These are phyloP conservation scores for Trichogramma evanescens DNA, from an alignment of 2,888 invertebrate species.

Conservation along the genomic window DNA sequence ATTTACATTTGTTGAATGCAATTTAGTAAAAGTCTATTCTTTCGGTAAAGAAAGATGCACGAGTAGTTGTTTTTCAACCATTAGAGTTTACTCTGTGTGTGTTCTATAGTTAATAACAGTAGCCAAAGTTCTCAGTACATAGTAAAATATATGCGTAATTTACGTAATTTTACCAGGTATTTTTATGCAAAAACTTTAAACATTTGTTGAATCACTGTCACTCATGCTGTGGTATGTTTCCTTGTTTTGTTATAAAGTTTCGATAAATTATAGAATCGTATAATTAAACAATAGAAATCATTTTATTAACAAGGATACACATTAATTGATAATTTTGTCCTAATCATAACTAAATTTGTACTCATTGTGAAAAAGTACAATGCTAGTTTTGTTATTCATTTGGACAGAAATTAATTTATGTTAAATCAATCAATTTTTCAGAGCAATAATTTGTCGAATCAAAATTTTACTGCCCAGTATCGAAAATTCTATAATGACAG, in stretches of 20 bases:
- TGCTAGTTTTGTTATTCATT: too few species aligned
- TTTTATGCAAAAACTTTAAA: slow-evolving; percentile 22
- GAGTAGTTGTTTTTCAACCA: slow-evolving; percentile 17
- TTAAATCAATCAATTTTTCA: too few species aligned
- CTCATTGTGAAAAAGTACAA: too few species aligned
- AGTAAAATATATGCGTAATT: slow-evolving; percentile 22
- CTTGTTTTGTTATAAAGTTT: slow-evolving; percentile 22
- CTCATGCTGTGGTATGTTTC: slow-evolving; percentile 22
- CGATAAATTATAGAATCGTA: slow-evolving; percentile 12
- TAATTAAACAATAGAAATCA: background rate
- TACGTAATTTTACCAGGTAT: slow-evolving; percentile 22
- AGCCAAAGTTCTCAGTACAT: slow-evolving; percentile 33
- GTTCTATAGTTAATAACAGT: slow-evolving; percentile 33
- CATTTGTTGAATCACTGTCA: slow-evolving; percentile 21
- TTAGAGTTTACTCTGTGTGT: slow-evolving; percentile 21
- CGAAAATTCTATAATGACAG: too few species aligned
- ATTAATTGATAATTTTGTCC: too few species aligned
- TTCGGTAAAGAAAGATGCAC: slow-evolving; percentile 11
- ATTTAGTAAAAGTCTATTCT: slow-evolving; percentile 9
- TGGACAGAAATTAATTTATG: too few species aligned
- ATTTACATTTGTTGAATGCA: slow-evolving; percentile 13
- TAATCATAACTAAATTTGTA: too few species aligned
- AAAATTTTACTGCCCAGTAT: too few species aligned
- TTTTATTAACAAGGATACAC: too few species aligned
- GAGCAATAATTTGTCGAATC: too few species aligned